Percentiles rank a stretch among this genome's conserved stretches.
Evolutionary conservation across 1,140 invertebrate species (phyloP).

Genomic region (Drosophila athabasca): DNA sequence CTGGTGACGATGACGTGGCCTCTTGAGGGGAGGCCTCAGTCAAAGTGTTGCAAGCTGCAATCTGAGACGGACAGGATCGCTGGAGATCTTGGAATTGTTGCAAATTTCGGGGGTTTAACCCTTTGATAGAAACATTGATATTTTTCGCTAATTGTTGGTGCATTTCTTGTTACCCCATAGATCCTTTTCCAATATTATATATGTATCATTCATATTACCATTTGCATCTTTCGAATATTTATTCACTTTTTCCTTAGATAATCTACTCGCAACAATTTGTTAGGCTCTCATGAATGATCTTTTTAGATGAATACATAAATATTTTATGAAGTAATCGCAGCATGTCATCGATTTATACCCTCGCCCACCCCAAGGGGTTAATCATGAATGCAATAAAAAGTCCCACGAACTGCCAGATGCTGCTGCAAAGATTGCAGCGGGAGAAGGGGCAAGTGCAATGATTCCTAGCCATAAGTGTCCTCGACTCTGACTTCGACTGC

Average conservation of each 20-base stretch:
- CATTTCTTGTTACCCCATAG: too few species aligned
- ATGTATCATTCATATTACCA: too few species aligned
- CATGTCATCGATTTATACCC: background rate
- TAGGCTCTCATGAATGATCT: too few species aligned
- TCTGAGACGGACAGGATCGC: background rate
- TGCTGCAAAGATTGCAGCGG: background rate
- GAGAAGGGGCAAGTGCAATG: constrained; percentile 10
- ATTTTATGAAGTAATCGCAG: background rate
- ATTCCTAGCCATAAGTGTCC: constrained; percentile 41
- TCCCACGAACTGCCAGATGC: constrained; percentile 59
- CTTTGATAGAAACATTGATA: background rate
- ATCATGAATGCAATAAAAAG: constrained; percentile 36
- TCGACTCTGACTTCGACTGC: constrained; percentile 30
- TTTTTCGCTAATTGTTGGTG: too few species aligned
- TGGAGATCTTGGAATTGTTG: constrained; percentile 1
- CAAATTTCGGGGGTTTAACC: constrained; percentile 2
- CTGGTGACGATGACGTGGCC: background rate
- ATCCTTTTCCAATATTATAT: too few species aligned
- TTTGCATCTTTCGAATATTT: too few species aligned
- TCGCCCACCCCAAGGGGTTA: constrained; percentile 50
- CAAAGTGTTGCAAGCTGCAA: constrained; percentile 22
- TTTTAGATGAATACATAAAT: background rate
- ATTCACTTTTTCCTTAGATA: too few species aligned
- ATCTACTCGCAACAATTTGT: too few species aligned
- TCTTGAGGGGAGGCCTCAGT: constrained; percentile 40